Conservation (phyloP, 92 coral and sea anemone genomes). For the Umimayanthus chanpuru region DNA sequence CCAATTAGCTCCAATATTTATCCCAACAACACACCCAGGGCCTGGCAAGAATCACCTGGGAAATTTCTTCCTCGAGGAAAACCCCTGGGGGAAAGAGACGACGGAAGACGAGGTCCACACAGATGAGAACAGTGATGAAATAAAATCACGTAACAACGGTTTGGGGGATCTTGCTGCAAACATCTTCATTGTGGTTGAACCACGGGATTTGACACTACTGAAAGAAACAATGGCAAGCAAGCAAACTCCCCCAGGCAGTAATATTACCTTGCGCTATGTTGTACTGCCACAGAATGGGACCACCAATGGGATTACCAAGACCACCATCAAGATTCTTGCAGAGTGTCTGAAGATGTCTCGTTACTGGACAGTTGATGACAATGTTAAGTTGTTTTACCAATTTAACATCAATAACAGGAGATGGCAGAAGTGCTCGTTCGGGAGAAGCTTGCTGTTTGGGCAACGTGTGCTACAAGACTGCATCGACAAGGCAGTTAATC, state of each 20-base stretch:
- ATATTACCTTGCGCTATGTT: slow-evolving; percentile 43
- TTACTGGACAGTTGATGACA: slow-evolving; percentile 67
- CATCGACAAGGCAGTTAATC: slow-evolving; percentile 41
- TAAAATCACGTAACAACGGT: neutral
- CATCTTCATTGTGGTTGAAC: slow-evolving; percentile 58
- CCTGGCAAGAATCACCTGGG: slow-evolving; percentile 41
- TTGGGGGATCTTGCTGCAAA: slow-evolving; percentile 27
- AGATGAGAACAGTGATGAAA: slow-evolving; percentile 1
- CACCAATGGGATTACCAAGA: slow-evolving; percentile 55
- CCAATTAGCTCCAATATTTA: slow-evolving; percentile 58
- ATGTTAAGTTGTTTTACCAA: slow-evolving; percentile 41
- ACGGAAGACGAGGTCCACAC: neutral
- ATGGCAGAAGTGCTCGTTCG: slow-evolving; percentile 55
- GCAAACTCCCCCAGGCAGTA: slow-evolving; percentile 32
- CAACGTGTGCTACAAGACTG: slow-evolving; percentile 61
- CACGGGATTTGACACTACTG: slow-evolving; percentile 22
- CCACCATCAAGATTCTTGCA: slow-evolving; percentile 58
- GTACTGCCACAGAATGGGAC: slow-evolving; percentile 57
- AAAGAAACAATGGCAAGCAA: slow-evolving; percentile 17
- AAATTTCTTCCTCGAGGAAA: slow-evolving; percentile 55
- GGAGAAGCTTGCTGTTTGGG: slow-evolving; percentile 53
- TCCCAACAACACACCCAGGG: slow-evolving; percentile 61
- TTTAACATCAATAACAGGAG: slow-evolving; percentile 43
- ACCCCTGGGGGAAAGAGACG: slow-evolving; percentile 53
- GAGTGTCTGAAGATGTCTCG: slow-evolving; percentile 40